Conservation (phyloP, 2,888 invertebrate genomes). For the Drosophila macrothrix region DNA sequence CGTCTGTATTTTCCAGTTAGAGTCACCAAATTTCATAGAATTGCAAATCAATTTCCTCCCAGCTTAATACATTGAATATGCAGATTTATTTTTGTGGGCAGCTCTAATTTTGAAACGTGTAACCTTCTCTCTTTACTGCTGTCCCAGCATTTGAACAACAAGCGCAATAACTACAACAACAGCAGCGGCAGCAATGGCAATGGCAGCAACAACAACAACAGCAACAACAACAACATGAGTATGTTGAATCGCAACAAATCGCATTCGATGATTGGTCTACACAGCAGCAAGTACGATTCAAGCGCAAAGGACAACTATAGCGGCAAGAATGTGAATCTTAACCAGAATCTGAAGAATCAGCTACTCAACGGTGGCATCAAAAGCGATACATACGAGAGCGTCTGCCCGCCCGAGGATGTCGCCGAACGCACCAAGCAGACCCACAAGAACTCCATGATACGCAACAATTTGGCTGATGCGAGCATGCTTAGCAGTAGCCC, state of each 20-base stretch:
- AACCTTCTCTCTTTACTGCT: slow-evolving; percentile 2
- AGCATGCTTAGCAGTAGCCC: slow-evolving; percentile 45
- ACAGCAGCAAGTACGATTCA: slow-evolving; percentile 82
- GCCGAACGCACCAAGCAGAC: slow-evolving; percentile 84
- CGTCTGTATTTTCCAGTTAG: no score
- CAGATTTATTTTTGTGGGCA: neutral
- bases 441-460: slow-evolving; percentile 83
- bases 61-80: neutral
- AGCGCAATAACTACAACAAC: slow-evolving; percentile 70
- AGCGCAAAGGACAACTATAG: slow-evolving; percentile 79
- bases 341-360: slow-evolving; percentile 77
- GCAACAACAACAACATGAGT: slow-evolving; percentile 51
- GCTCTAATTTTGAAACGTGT: neutral
- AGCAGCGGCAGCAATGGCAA: slow-evolving; percentile 21
- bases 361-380: slow-evolving; percentile 81
- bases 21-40: no score
- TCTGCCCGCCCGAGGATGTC: slow-evolving; percentile 85
- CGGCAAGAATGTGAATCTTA: slow-evolving; percentile 81
- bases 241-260: slow-evolving; percentile 83
- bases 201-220: slow-evolving; percentile 9
- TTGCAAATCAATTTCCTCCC: no score
- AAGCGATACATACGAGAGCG: slow-evolving; percentile 85
- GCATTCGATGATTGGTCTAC: slow-evolving; percentile 83
- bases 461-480: slow-evolving; percentile 79
- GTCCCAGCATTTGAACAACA: slow-evolving; percentile 82